Evolutionary conservation across 2,888 invertebrate genomes (phyloP).

Genomic region (Lasioglossum oenotherae): DNA sequence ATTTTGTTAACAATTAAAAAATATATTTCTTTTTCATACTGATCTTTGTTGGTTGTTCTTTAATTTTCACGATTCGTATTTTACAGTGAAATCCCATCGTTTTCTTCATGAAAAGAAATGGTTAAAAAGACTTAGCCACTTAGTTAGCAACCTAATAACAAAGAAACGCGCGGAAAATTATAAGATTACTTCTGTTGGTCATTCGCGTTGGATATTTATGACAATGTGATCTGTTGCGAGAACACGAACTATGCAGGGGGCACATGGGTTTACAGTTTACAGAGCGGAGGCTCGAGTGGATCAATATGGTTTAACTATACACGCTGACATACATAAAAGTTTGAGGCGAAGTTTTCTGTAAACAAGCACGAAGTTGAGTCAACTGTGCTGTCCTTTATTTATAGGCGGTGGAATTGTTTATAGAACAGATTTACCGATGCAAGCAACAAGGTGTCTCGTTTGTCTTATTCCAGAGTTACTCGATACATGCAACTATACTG

Average conservation of each 20-base stretch:
- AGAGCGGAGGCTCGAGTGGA: neutral
- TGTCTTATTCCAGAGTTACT: neutral
- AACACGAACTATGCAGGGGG: neutral
- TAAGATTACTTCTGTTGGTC: neutral
- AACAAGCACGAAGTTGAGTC: constrained; percentile 11
- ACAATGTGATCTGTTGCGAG: neutral
- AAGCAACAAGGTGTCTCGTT: neutral
- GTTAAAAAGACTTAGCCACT: neutral
- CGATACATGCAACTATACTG: neutral
- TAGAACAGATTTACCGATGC: neutral
- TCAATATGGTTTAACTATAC: constrained; percentile 90
- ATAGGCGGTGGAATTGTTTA: constrained; percentile 8
- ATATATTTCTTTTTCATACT: constrained; percentile 47
- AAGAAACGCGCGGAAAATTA: neutral
- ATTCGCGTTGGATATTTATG: neutral
- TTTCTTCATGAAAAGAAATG: neutral
- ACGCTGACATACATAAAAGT: constrained; percentile 95
- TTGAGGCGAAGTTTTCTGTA: constrained; percentile 87
- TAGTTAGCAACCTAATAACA: neutral
- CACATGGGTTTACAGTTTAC: constrained; percentile 4
- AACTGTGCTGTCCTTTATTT: constrained; percentile 12
- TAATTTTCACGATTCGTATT: constrained; percentile 66
- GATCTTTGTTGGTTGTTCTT: neutral
- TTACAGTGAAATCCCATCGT: neutral
- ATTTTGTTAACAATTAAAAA: constrained; percentile 25